phyloP scores from a whole-genome alignment of 1,140 invertebrate genomes.

The Oryctes rhinoceros region DNA sequence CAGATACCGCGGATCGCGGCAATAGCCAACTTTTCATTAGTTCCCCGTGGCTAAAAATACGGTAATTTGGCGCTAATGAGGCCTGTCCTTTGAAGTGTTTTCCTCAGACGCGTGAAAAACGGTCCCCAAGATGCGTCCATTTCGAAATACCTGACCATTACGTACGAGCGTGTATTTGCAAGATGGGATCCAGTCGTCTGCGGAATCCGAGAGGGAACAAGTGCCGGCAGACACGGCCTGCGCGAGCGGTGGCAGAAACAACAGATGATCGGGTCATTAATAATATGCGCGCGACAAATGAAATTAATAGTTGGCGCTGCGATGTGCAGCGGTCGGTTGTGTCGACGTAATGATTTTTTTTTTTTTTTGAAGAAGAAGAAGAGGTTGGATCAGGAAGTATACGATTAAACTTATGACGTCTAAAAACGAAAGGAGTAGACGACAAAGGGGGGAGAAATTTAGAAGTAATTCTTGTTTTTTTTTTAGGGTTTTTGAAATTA shows the following conservation, averaged over 20 bases:
- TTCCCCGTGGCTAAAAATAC: neutral
- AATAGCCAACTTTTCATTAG: neutral
- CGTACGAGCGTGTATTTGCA: neutral
- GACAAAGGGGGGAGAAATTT: no score
- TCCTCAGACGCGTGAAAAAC: constrained; percentile 2
- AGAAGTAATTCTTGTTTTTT: no score
- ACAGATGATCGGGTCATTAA: constrained; percentile 18
- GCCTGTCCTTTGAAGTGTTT: neutral
- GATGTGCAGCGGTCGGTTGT: no score
- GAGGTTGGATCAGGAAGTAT: no score
- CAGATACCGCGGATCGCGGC: neutral
- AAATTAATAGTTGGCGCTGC: constrained; percentile 9
- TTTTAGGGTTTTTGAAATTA: no score
- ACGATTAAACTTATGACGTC: no score
- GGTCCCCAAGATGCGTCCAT: neutral
- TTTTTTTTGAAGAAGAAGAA: no score
- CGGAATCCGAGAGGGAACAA: neutral
- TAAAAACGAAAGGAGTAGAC: no score
- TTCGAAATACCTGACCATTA: neutral
- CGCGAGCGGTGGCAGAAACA: neutral
- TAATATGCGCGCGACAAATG: neutral
- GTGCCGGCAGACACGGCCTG: neutral
- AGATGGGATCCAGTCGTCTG: neutral
- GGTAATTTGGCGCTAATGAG: constrained; percentile 4
- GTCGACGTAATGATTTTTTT: no score